phyloP scores from a whole-genome alignment of 2,888 invertebrate genomes.

The Carpatolechia fugitivella region DNA sequence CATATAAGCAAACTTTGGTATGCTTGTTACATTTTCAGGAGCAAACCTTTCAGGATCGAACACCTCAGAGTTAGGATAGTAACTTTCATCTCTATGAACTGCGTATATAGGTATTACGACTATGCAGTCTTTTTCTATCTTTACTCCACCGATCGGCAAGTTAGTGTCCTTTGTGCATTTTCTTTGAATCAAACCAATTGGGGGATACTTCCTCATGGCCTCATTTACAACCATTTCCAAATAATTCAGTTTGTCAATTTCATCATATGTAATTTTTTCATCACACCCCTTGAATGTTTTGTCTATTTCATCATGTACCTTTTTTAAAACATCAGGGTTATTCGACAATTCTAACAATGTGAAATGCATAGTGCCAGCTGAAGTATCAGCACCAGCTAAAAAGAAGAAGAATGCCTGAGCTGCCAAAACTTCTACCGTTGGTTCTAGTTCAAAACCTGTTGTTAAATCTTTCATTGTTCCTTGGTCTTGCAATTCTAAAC shows the following conservation, averaged over 20 bases:
- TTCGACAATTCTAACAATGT: constrained; percentile 52
- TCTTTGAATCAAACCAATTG: constrained; percentile 47
- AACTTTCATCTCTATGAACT: constrained; percentile 53
- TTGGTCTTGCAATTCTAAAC: constrained; percentile 49
- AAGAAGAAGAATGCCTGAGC: constrained; percentile 71
- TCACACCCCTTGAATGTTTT: constrained; percentile 35
- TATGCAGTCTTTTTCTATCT: constrained; percentile 38
- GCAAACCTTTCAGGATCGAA: constrained; percentile 72
- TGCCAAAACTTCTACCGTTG: constrained; percentile 52
- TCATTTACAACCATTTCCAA: constrained; percentile 59
- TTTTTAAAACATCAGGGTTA: constrained; percentile 49
- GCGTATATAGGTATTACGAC: constrained; percentile 44
- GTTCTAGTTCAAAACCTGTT: constrained; percentile 44
- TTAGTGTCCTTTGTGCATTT: constrained; percentile 43
- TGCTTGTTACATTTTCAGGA: constrained; percentile 31
- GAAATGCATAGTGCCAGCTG: constrained; percentile 58
- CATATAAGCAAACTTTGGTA: constrained; percentile 54
- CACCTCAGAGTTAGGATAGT: constrained; percentile 52
- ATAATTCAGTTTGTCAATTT: constrained; percentile 52
- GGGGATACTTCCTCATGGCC: constrained; percentile 52
- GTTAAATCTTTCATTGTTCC: constrained; percentile 43
- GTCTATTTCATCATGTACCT: constrained; percentile 59
- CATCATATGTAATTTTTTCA: constrained; percentile 45
- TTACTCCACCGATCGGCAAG: constrained; percentile 41
- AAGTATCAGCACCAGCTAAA: constrained; percentile 64